These are phyloP conservation scores for Sinonovacula constricta DNA, from an alignment of 1,140 invertebrate species.

Conservation along the genomic window DNA sequence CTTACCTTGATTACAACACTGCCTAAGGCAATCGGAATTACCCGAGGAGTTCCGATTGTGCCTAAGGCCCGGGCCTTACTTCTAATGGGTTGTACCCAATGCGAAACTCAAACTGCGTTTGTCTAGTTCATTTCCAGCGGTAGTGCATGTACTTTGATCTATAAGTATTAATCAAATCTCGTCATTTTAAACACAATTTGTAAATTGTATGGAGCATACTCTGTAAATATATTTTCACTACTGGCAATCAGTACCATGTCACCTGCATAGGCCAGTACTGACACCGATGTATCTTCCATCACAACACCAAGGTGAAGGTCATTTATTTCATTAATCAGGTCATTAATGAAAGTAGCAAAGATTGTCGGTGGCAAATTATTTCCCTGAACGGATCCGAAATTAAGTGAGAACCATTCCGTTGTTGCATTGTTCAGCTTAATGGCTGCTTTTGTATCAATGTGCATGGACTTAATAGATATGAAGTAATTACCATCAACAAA, in stretches of 20 bases:
- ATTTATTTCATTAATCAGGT: constrained; percentile 13
- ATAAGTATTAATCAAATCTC: too few species aligned
- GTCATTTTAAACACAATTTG: too few species aligned
- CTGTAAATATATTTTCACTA: too few species aligned
- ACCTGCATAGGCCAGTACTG: constrained; percentile 1
- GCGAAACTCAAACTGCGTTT: too few species aligned
- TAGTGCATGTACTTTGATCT: too few species aligned
- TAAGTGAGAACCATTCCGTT: constrained; percentile 5
- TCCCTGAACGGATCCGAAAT: constrained; percentile 7
- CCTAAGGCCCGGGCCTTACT: too few species aligned
- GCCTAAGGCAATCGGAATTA: too few species aligned
- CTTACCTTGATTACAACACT: too few species aligned
- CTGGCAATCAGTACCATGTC: not conserved
- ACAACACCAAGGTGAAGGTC: not conserved
- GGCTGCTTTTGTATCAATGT: not conserved
- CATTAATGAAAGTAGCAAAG: constrained; percentile 13
- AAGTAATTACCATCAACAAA: not conserved
- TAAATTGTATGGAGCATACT: too few species aligned
- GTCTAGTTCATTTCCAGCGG: too few species aligned
- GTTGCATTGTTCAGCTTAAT: not conserved
- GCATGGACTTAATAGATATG: not conserved
- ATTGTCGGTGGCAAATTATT: constrained; percentile 23
- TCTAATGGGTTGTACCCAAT: too few species aligned
- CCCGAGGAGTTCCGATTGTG: too few species aligned
- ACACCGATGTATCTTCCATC: not conserved